Base-by-base conservation (phyloP, 1,140 invertebrate genomes). In the Hypothenemus hampei region DNA sequence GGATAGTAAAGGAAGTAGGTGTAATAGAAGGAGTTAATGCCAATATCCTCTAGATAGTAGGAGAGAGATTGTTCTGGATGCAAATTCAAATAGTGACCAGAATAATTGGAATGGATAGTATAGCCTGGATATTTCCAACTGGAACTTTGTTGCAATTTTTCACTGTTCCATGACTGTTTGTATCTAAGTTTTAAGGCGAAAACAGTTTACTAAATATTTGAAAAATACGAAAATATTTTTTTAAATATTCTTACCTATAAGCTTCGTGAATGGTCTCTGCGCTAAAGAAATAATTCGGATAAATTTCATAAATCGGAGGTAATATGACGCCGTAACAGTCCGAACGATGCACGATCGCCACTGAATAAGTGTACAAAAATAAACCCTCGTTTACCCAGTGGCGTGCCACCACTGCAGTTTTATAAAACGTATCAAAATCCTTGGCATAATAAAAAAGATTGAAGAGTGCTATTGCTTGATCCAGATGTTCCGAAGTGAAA, bases 21-120 rank as follows among this genome's bases (percentile, higher is more conserved):
- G 62, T 80, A 81, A 68, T 88, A 85, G 61, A 80, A 83, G 1
- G 78, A 66, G 63, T 86, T 85, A n/a, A 88, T 72, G 52, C 79
- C 80, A 46, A 82, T 72, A 68, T 88, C 87, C 57, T 90, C 81
- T 0, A 83, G 83, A 74, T 82, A 89, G 67, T 90, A 89, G 16
- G 76, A 73, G 15, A 90, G 40, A 43, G 78, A 71, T 49, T 80
- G 75, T 64, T 73, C 68, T 8, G 65, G 71, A 40, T 75, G 50
- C 78, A 68, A 31, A 21, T 66, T 66, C 43, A 65, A 19, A 33
- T 68, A 61, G 26, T 55, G 76, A 1, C 75, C 68, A n/a, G 79
- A 78, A 56, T 78, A 75, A 61, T 82, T 82, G 47, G 72, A 73
- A 22, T 69, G 63, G 41, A 77, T 72, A 1, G 67, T 74, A 41